phyloP scores from a whole-genome alignment of 1,140 invertebrate species.

The Bombus polaris region DNA sequence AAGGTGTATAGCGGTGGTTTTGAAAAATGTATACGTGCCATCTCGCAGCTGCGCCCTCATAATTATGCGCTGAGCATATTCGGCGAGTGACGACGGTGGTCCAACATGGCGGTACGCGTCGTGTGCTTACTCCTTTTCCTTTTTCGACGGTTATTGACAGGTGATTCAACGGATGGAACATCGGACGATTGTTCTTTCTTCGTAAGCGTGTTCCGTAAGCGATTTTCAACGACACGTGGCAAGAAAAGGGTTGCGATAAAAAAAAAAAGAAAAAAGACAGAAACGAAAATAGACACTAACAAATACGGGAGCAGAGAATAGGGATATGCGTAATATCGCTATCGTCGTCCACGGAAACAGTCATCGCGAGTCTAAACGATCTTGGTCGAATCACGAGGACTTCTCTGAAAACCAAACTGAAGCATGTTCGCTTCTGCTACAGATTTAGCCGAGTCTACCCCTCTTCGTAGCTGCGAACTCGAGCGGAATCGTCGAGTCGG shows the following conservation, averaged over 20 bases:
- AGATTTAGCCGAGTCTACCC: slow-evolving; percentile 12
- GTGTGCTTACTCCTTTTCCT: slow-evolving; percentile 26
- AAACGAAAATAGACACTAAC: not conserved
- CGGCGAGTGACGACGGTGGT: slow-evolving; percentile 44
- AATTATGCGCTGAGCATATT: slow-evolving; percentile 61
- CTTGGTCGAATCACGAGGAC: not conserved
- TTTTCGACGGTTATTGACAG: slow-evolving; percentile 39
- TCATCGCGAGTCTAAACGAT: slow-evolving; percentile 4
- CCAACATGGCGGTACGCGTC: slow-evolving; percentile 39
- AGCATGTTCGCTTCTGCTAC: not conserved
- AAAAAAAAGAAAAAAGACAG: too few species aligned
- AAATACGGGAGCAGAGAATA: not conserved
- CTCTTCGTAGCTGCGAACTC: not conserved
- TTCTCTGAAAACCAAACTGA: slow-evolving; percentile 10
- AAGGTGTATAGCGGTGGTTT: slow-evolving; percentile 50
- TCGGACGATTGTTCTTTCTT: not conserved
- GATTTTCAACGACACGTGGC: not conserved
- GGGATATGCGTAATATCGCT: not conserved
- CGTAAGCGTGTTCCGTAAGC: too few species aligned
- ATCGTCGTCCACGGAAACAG: not conserved
- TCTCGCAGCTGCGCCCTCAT: slow-evolving; percentile 59
- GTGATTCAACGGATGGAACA: slow-evolving; percentile 32
- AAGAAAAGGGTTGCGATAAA: not conserved
- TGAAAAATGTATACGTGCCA: slow-evolving; percentile 59
- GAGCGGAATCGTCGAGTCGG: not conserved